Percentiles rank a stretch among this genome's conserved stretches.
phyloP scores from a whole-genome alignment of 2,113 vertebrate genomes.

The Odontesthes bonariensis region DNA sequence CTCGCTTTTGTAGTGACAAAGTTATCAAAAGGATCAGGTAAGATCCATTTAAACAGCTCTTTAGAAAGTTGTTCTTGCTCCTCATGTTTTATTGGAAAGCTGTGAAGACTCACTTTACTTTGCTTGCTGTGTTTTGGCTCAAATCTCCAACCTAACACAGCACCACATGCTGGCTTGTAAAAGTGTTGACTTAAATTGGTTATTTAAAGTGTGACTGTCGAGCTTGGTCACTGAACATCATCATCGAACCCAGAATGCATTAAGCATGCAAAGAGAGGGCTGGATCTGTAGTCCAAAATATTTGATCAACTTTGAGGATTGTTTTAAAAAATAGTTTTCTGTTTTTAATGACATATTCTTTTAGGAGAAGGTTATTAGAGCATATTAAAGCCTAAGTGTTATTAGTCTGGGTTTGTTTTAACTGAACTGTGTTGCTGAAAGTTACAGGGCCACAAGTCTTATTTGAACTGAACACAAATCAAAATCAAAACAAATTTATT shows the following conservation, averaged over 20 bases:
- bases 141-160: background rate
- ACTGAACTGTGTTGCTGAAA: too few relatives aligned
- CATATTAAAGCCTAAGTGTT: background rate
- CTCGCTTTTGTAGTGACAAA: too few relatives aligned
- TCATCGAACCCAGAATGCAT: background rate
- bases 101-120: background rate
- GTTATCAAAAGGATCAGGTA: background rate
- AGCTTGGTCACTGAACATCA: background rate
- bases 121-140: background rate
- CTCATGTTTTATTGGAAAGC: background rate
- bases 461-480: too few relatives aligned
- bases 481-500: too few relatives aligned
- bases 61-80: background rate
- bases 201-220: too few relatives aligned
- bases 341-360: background rate
- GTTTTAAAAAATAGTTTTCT: background rate
- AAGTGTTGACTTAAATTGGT: background rate
- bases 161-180: background rate
- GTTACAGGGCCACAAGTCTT: too few relatives aligned
- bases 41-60: background rate
- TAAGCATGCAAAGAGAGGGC: background rate
- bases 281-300: background rate
- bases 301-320: background rate
- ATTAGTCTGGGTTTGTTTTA: too few relatives aligned
- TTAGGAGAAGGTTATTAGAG: background rate